phyloP scores from a whole-genome alignment of 1,140 invertebrate species.

The Aphis gossypii region DNA sequence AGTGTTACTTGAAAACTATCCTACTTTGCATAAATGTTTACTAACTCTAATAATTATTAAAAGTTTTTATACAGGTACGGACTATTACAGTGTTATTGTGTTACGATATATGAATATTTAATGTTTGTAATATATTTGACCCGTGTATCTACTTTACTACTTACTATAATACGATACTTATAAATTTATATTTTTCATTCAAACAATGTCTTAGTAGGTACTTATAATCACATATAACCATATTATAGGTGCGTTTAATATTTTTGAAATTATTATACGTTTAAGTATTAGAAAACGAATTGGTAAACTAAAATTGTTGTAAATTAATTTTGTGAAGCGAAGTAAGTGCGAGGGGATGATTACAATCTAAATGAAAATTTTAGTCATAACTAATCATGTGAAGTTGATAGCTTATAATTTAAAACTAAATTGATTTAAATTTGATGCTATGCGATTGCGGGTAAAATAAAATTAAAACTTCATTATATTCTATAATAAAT shows the following conservation, averaged over 20 bases:
- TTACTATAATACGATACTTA: neutral
- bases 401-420: neutral
- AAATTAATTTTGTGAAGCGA: neutral
- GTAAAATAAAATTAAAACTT: constrained; percentile 30
- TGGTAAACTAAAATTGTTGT: neutral
- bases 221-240: neutral
- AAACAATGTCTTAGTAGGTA: neutral
- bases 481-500: neutral
- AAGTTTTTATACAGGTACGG: neutral
- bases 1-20: neutral
- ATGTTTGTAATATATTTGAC: neutral
- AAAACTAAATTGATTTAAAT: constrained; percentile 11
- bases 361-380: neutral
- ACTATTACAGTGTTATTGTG: neutral
- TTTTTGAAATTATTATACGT: neutral
- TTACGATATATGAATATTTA: neutral
- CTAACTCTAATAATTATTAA: neutral
- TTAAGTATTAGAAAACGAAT: neutral
- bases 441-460: neutral
- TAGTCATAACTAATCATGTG: neutral
- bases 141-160: neutral
- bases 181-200: neutral
- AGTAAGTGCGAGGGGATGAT: neutral
- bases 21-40: neutral
- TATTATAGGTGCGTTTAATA: neutral